Percentiles rank a stretch among this genome's conserved stretches.
These are phyloP conservation scores for Phrynocephalus versicolor DNA, from an alignment of 2,113 vertebrate genomes.

Conservation along the genomic window DNA sequence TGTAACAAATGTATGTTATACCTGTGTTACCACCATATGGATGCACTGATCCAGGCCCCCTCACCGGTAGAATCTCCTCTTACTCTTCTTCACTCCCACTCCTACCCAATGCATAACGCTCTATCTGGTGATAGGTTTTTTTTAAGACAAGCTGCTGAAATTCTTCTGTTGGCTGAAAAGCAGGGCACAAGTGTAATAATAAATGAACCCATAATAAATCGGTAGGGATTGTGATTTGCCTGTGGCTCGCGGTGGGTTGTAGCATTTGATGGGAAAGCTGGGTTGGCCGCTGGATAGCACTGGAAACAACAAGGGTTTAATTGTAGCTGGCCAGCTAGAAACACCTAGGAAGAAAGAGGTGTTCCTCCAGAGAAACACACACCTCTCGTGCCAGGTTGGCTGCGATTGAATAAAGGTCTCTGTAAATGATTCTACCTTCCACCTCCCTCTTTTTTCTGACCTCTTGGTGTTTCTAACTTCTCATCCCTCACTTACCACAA, in stretches of 20 bases:
- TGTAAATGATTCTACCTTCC: background rate
- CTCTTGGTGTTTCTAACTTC: conserved; percentile 3
- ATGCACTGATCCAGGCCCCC: background rate
- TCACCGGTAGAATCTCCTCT: background rate
- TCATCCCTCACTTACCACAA: conserved; percentile 8
- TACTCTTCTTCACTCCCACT: background rate
- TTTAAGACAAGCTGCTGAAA: background rate
- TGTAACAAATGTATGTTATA: background rate
- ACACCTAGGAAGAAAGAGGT: background rate
- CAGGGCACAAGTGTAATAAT: background rate
- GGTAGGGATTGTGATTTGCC: background rate
- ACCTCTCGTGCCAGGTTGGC: background rate
- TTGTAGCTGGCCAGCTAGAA: background rate
- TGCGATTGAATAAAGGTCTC: background rate
- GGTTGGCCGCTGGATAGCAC: background rate
- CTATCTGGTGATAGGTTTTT: background rate
- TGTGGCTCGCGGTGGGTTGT: background rate
- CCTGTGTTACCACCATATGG: background rate
- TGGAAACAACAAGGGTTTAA: background rate
- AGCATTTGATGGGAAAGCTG: background rate
- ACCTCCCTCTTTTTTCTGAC: background rate
- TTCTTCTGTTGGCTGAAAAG: background rate
- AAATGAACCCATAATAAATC: background rate
- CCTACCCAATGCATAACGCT: background rate
- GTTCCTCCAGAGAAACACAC: background rate